Evolutionary conservation across 35 echinoderm and acorn worm species (phyloP).

Genomic region (Lytechinus variegatus): DNA sequence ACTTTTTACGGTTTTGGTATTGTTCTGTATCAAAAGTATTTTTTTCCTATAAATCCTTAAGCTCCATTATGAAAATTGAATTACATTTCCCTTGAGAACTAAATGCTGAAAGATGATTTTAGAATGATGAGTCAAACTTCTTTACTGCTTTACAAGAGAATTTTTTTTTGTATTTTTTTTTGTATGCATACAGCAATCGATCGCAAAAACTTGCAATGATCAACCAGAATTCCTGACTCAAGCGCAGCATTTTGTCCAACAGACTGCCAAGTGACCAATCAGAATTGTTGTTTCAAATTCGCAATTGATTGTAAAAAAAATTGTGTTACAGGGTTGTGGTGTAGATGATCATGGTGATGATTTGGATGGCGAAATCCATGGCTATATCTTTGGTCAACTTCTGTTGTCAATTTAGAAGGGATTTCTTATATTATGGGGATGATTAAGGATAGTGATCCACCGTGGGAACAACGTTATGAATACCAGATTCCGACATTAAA

Average conservation of each 20-base stretch:
- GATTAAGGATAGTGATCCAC: not conserved
- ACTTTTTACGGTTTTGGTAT: not conserved
- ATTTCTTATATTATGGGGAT: constrained; percentile 22
- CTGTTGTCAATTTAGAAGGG: constrained; percentile 23
- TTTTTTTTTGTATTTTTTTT: too few species aligned
- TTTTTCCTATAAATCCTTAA: not conserved
- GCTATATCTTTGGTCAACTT: not conserved
- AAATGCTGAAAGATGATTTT: not conserved
- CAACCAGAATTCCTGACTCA: too few species aligned
- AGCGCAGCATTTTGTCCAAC: too few species aligned
- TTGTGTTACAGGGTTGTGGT: too few species aligned
- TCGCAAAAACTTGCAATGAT: too few species aligned
- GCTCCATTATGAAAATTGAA: not conserved
- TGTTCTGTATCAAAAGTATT: not conserved
- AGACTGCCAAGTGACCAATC: too few species aligned
- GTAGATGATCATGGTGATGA: not conserved
- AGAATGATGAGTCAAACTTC: not conserved
- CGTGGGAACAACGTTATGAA: constrained; percentile 33
- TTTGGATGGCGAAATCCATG: not conserved
- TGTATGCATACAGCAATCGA: too few species aligned
- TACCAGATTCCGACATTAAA: not conserved
- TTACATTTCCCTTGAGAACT: not conserved
- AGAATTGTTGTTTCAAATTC: too few species aligned
- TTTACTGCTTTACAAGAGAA: not conserved
- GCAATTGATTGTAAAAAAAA: too few species aligned